Evolutionary conservation across 37 sponge, comb jelly and placozoan species (phyloP).

Genomic region (Agelas oroides): DNA sequence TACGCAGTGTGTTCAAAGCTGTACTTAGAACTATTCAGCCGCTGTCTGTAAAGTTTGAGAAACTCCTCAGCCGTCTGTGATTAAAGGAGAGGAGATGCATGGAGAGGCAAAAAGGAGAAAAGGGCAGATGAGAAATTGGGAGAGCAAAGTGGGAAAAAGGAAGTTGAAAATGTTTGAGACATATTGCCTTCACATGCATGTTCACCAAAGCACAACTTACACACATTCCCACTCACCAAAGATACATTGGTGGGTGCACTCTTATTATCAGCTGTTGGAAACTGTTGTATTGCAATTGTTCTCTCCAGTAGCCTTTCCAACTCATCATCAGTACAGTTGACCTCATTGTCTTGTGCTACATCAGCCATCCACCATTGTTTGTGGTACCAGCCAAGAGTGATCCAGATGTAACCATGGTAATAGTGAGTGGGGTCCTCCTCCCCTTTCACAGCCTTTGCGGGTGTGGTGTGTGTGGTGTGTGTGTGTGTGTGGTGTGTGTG

Average conservation of each 20-base stretch:
- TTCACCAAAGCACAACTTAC: no score
- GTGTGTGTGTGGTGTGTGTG: no score
- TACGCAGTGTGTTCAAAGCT: slow-evolving; percentile 6
- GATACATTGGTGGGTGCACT: slow-evolving; percentile 44
- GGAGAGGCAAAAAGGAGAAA: no score
- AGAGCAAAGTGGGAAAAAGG: no score
- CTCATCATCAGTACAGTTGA: slow-evolving; percentile 35
- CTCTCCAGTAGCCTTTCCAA: slow-evolving; percentile 16
- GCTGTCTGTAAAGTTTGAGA: not conserved
- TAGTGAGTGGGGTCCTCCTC: not conserved
- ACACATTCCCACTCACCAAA: slow-evolving; percentile 50
- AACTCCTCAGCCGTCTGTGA: slow-evolving; percentile 49
- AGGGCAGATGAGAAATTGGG: no score
- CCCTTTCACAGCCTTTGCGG: slow-evolving; percentile 1
- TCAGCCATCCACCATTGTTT: slow-evolving; percentile 50
- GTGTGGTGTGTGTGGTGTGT: no score
- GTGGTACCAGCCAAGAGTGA: slow-evolving; percentile 61
- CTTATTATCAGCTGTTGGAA: slow-evolving; percentile 15
- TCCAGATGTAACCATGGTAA: slow-evolving; percentile 44
- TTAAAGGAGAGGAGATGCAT: no score
- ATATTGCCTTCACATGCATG: no score
- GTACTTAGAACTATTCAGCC: not conserved
- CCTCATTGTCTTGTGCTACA: not conserved
- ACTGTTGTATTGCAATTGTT: slow-evolving; percentile 4
- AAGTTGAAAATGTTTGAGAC: no score